phyloP scores from a whole-genome alignment of 2,888 invertebrate species.

The Ypsolopha sequella region DNA sequence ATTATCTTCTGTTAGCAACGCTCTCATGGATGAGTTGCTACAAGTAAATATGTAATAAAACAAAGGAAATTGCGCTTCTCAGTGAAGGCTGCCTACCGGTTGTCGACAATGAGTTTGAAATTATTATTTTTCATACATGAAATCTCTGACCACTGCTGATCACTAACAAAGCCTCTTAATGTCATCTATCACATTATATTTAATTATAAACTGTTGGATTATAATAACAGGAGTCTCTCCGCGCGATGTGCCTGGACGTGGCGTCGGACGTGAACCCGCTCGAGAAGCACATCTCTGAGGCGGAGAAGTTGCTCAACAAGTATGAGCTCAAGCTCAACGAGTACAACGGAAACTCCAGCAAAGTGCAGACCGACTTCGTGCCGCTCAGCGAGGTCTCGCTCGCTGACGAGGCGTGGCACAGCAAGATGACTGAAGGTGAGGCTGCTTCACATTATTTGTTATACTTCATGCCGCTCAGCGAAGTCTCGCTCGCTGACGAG shows the following conservation, averaged over 20 bases:
- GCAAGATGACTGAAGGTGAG: constrained; percentile 57
- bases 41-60: no score
- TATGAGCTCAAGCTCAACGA: constrained; percentile 70
- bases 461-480: constrained; percentile 50
- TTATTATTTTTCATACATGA: no score
- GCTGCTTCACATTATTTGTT: no score
- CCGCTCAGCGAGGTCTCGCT: constrained; percentile 52
- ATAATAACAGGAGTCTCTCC: constrained; percentile 37
- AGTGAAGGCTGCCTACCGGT: no score
- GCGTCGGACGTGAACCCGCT: constrained; percentile 40
- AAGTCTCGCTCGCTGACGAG: constrained; percentile 57
- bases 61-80: no score
- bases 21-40: no score
- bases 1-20: no score
- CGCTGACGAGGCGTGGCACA: constrained; percentile 64
- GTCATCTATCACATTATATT: no score
- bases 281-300: constrained; percentile 51
- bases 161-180: no score
- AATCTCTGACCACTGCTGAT: no score
- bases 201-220: not conserved
- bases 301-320: constrained; percentile 67
- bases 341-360: constrained; percentile 36
- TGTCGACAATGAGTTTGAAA: no score
- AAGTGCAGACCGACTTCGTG: constrained; percentile 45
- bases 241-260: constrained; percentile 41